Conservation (phyloP, 2,888 invertebrate genomes). For the Cephonodes hylas region DNA sequence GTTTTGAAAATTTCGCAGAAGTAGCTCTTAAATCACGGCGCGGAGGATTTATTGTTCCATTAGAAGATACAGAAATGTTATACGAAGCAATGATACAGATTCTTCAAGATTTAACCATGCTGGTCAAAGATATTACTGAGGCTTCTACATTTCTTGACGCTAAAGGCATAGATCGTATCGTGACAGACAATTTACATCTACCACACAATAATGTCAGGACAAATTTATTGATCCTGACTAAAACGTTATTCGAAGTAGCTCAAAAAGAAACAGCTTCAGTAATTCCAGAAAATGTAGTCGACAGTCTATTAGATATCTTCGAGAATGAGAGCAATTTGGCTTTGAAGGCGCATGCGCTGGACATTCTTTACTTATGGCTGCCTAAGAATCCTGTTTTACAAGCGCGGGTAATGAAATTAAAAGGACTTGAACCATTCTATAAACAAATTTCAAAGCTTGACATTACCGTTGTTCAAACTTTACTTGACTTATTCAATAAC, state of each 20-base stretch:
- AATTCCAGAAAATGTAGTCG: constrained; percentile 49
- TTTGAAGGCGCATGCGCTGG: constrained; percentile 52
- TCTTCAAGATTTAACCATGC: constrained; percentile 39
- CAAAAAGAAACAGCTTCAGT: constrained; percentile 42
- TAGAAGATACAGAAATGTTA: constrained; percentile 33
- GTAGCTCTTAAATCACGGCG: constrained; percentile 26
- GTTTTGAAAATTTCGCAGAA: constrained; percentile 32
- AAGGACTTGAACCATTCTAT: constrained; percentile 63
- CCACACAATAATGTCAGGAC: constrained; percentile 38
- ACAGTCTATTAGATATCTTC: constrained; percentile 56
- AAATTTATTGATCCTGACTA: constrained; percentile 43
- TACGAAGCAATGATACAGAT: constrained; percentile 37
- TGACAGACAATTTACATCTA: constrained; percentile 39
- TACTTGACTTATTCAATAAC: constrained; percentile 60
- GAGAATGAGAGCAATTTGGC: constrained; percentile 48
- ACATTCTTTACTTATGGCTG: constrained; percentile 56
- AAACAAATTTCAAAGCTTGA: constrained; percentile 54
- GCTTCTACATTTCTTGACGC: constrained; percentile 50
- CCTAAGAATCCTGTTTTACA: constrained; percentile 61
- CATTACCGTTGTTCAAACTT: constrained; percentile 34
- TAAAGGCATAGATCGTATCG: constrained; percentile 50
- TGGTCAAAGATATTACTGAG: constrained; percentile 38
- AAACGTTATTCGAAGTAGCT: constrained; percentile 46
- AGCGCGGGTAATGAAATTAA: constrained; percentile 58
- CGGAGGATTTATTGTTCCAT: constrained; percentile 23